Conservation (phyloP, 2,113 vertebrate species). For the Zapus hudsonius region DNA sequence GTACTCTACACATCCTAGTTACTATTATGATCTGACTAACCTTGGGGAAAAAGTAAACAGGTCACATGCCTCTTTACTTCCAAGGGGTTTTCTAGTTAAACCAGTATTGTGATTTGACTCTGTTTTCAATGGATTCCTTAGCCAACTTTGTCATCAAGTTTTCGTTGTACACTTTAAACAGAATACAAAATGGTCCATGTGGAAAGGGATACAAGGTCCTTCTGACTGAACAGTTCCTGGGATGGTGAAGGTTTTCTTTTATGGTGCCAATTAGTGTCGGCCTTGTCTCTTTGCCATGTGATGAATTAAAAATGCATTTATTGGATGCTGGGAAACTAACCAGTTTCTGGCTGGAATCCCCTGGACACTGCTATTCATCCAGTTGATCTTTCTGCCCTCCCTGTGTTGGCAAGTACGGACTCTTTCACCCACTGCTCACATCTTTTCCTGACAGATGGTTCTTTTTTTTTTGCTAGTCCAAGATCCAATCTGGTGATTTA, state of each 20-base stretch:
- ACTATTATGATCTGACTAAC: neutral
- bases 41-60: neutral
- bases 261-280: constrained; percentile 83
- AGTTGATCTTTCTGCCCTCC: constrained; percentile 86
- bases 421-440: constrained; percentile 82
- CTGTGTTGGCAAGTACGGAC: constrained; percentile 80
- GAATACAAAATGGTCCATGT: constrained; percentile 57
- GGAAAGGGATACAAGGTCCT: neutral
- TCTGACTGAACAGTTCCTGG: constrained; percentile 34
- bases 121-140: neutral
- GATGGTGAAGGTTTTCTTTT: constrained; percentile 73
- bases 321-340: constrained; percentile 80
- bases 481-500: constrained; percentile 88
- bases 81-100: constrained; percentile 36
- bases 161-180: constrained; percentile 66
- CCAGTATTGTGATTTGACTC: neutral
- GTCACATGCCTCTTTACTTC: neutral
- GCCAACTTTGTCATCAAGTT: neutral
- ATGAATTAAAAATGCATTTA: constrained; percentile 88
- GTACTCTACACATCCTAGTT: neutral
- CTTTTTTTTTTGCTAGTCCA: constrained; percentile 85
- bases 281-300: constrained; percentile 84
- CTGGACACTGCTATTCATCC: constrained; percentile 84
- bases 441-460: constrained; percentile 89
- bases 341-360: constrained; percentile 83